These are phyloP conservation scores for Malachius bipustulatus DNA, from an alignment of 2,888 invertebrate genomes.

Conservation along the genomic window DNA sequence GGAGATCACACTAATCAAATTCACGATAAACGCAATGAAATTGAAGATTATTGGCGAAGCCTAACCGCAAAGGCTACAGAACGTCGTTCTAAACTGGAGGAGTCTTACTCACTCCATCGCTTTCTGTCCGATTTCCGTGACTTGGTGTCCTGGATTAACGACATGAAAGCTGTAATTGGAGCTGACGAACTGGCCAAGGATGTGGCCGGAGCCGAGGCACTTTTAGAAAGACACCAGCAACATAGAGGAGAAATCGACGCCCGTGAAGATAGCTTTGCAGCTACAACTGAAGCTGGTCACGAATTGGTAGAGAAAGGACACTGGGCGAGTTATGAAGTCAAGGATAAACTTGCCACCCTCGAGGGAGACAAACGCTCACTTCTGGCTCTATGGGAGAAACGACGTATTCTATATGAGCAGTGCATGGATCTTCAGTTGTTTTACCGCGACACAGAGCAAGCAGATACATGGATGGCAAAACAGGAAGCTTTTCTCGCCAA, in stretches of 20 bases:
- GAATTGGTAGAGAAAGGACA: constrained; percentile 77
- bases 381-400: constrained; percentile 86
- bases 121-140: constrained; percentile 96
- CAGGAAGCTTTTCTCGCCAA: constrained; percentile 98
- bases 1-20: constrained; percentile 89
- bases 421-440: constrained; percentile 99
- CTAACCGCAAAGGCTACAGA: constrained; percentile 87
- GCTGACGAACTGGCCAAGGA: constrained; percentile 99
- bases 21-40: constrained; percentile 82
- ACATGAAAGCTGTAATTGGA: constrained; percentile 93
- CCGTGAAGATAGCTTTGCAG: constrained; percentile 85
- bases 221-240: constrained; percentile 94
- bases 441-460: constrained; percentile 96
- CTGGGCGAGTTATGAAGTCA: constrained; percentile 84
- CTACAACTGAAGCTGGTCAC: constrained; percentile 79
- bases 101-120: constrained; percentile 88
- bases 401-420: constrained; percentile 93
- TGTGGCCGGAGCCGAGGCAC: constrained; percentile 95
- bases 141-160: constrained; percentile 92
- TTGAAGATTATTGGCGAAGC: constrained; percentile 86
- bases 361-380: constrained; percentile 76
- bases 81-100: constrained; percentile 81
- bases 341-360: constrained; percentile 69
- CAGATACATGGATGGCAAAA: constrained; percentile 99
- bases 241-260: constrained; percentile 98